Evolutionary conservation across 2,113 vertebrate genomes (phyloP).

Genomic region (Platanista minor): DNA sequence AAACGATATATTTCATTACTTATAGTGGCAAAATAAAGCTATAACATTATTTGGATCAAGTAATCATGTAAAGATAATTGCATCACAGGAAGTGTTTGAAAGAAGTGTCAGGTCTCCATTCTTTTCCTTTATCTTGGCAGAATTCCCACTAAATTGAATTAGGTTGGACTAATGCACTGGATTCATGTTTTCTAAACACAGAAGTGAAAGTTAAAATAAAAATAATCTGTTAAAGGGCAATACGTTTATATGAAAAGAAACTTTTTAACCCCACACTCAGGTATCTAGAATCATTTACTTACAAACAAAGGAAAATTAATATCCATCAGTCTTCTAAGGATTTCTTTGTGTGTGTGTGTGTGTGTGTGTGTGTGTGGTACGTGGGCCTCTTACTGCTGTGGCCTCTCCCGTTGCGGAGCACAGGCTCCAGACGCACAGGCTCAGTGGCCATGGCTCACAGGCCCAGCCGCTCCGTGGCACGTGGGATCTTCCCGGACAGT

Average conservation of each 20-base stretch:
- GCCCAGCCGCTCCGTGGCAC: too few relatives aligned
- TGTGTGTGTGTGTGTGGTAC: too few relatives aligned
- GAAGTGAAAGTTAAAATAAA: background rate
- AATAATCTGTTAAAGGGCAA: background rate
- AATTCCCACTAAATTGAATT: constrained; percentile 1
- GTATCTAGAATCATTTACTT: background rate
- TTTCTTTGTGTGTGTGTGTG: too few relatives aligned
- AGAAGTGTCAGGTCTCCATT: background rate
- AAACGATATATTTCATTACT: background rate
- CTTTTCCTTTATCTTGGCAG: constrained; percentile 1
- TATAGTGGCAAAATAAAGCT: background rate
- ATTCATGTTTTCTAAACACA: background rate
- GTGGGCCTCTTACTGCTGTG: too few relatives aligned
- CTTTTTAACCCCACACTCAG: background rate
- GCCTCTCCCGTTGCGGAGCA: too few relatives aligned
- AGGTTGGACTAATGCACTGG: background rate
- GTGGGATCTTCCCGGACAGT: too few relatives aligned
- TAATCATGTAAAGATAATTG: background rate
- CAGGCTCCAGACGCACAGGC: too few relatives aligned
- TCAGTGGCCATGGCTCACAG: too few relatives aligned
- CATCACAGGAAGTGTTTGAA: background rate
- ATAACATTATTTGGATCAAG: background rate
- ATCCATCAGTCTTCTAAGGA: background rate
- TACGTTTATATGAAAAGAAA: background rate
- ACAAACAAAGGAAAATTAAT: background rate